phyloP scores from a whole-genome alignment of 2,888 invertebrate genomes.

The Erebia palarica region DNA sequence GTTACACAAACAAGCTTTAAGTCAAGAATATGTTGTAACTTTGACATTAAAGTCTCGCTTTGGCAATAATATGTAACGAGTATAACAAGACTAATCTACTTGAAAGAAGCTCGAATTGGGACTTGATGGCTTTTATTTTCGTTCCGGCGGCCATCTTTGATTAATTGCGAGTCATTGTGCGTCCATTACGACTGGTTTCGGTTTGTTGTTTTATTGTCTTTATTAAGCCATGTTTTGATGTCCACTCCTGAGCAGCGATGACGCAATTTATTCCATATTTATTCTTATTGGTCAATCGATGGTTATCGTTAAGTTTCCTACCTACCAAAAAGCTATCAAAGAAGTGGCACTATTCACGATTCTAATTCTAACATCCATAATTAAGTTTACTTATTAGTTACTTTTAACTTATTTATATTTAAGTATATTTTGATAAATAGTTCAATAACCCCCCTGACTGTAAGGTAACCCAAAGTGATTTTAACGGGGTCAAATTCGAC shows the following conservation, averaged over 20 bases:
- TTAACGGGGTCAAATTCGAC: no score
- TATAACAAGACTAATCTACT: neutral
- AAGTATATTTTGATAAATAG: no score
- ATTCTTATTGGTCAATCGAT: no score
- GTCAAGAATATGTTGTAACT: neutral
- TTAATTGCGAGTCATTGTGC: conserved; percentile 4
- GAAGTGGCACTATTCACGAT: no score
- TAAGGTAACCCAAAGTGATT: no score
- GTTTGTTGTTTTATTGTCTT: neutral
- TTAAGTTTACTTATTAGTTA: no score
- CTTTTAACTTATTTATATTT: no score
- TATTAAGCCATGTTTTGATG: neutral
- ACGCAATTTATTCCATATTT: neutral
- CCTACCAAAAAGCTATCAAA: no score
- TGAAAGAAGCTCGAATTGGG: neutral
- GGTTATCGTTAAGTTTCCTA: no score
- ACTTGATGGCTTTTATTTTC: conserved; percentile 5
- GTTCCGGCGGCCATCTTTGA: conserved; percentile 1
- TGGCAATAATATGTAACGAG: conserved; percentile 9
- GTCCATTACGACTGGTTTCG: neutral
- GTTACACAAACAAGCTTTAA: neutral
- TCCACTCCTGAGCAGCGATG: neutral
- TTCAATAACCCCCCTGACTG: no score
- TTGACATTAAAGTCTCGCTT: neutral
- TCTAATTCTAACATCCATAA: no score